Percentiles rank a stretch among this genome's conserved stretches.
Evolutionary conservation across 2,888 invertebrate genomes (phyloP).

Genomic region (Mimas tiliae): DNA sequence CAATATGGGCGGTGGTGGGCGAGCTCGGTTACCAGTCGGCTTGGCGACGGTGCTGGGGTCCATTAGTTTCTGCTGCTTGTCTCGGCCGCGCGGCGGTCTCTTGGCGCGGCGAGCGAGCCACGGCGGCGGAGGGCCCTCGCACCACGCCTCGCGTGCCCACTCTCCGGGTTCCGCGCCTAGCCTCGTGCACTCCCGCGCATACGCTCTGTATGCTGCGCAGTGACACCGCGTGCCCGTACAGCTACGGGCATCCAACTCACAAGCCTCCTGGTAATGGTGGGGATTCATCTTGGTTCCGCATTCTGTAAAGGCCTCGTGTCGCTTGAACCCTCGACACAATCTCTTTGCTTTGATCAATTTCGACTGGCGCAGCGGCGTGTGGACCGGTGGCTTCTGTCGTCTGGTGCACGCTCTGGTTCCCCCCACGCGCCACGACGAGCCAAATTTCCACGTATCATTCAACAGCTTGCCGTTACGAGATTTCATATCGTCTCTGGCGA

Average conservation of each 20-base stretch:
- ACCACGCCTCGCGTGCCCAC: slow-evolving; percentile 90
- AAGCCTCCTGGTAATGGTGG: slow-evolving; percentile 93
- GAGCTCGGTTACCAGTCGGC: slow-evolving; percentile 63
- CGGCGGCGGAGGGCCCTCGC: slow-evolving; percentile 78
- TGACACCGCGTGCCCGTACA: slow-evolving; percentile 92
- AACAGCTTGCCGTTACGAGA: slow-evolving; percentile 88
- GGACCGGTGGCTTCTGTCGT: slow-evolving; percentile 77
- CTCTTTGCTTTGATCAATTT: slow-evolving; percentile 71
- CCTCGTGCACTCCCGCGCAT: slow-evolving; percentile 93
- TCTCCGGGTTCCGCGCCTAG: slow-evolving; percentile 88
- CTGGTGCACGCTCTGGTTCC: slow-evolving; percentile 89
- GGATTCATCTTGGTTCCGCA: slow-evolving; percentile 93
- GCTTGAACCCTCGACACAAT: slow-evolving; percentile 81
- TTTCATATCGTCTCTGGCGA: slow-evolving; percentile 93
- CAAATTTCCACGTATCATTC: slow-evolving; percentile 89
- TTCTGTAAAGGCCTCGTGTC: slow-evolving; percentile 86
- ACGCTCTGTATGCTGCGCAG: slow-evolving; percentile 95
- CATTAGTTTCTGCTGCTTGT: slow-evolving; percentile 47
- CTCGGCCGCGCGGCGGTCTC: slow-evolving; percentile 41
- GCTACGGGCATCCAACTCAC: slow-evolving; percentile 94
- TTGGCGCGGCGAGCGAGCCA: slow-evolving; percentile 56
- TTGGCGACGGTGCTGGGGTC: slow-evolving; percentile 62
- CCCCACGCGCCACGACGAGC: slow-evolving; percentile 96
- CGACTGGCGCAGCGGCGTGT: slow-evolving; percentile 80
- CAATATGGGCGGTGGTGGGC: slow-evolving; percentile 78